Percentiles rank a stretch among this genome's conserved stretches.
These are phyloP conservation scores for Acipenser oxyrinchus DNA, from an alignment of 2,797 vertebrate genomes.

Conservation along the genomic window DNA sequence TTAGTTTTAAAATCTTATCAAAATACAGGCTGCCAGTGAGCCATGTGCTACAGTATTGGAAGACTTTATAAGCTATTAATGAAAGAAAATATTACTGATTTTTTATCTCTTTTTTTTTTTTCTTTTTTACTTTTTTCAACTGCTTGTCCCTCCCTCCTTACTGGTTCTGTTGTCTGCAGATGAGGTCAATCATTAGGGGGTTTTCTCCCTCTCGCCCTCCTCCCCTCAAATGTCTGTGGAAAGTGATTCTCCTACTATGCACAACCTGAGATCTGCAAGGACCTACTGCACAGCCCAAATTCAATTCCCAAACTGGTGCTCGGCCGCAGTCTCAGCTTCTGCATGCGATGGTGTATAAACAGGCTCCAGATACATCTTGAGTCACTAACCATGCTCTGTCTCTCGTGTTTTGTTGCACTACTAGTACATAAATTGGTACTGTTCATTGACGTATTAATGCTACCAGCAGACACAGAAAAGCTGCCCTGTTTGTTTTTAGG, in stretches of 20 bases:
- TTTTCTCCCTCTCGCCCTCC: neutral
- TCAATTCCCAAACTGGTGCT: neutral
- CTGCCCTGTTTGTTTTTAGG: neutral
- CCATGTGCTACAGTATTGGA: too few relatives aligned
- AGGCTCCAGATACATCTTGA: neutral
- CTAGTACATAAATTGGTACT: constrained; percentile 18
- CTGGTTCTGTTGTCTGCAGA: too few relatives aligned
- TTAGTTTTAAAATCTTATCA: too few relatives aligned
- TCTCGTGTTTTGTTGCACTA: constrained; percentile 16
- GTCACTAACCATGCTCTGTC: constrained; percentile 2
- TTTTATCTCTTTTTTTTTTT: too few relatives aligned
- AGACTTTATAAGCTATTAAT: too few relatives aligned
- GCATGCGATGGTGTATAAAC: neutral
- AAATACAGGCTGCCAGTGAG: too few relatives aligned
- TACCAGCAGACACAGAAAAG: constrained; percentile 5
- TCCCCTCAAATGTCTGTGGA: too few relatives aligned
- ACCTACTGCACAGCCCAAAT: neutral
- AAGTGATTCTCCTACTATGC: neutral
- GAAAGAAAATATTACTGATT: too few relatives aligned
- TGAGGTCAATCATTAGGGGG: too few relatives aligned
- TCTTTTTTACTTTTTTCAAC: too few relatives aligned
- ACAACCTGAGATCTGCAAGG: neutral
- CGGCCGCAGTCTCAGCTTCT: neutral
- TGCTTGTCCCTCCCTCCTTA: too few relatives aligned
- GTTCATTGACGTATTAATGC: constrained; percentile 13